These are phyloP conservation scores for Seriola aureovittata DNA, from an alignment of 2,113 vertebrate genomes.

Conservation along the genomic window DNA sequence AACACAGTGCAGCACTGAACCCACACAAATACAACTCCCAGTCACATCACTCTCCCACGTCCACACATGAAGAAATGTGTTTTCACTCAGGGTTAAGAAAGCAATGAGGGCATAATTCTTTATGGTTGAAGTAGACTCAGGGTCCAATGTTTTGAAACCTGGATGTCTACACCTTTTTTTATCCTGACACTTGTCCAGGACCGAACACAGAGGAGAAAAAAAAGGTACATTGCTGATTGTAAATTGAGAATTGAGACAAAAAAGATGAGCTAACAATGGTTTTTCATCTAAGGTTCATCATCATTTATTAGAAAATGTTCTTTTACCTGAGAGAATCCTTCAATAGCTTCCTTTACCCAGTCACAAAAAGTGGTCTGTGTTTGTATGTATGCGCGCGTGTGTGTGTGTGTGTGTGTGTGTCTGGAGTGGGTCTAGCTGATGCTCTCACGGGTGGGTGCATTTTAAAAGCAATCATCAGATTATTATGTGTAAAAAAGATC, in stretches of 20 bases:
- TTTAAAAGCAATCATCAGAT: slow-evolving; percentile 36
- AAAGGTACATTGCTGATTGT: slow-evolving; percentile 47
- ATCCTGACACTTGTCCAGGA: neutral
- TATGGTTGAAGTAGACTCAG: neutral
- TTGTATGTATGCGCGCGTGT: slow-evolving; percentile 42
- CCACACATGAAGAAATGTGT: neutral
- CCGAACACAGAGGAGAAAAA: slow-evolving; percentile 14
- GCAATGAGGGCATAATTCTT: slow-evolving; percentile 33
- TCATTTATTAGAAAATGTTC: slow-evolving; percentile 85
- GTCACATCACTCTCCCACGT: slow-evolving; percentile 13
- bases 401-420: slow-evolving; percentile 23
- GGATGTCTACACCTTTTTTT: slow-evolving; percentile 15
- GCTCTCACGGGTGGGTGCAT: slow-evolving; percentile 72
- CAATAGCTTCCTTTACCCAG: slow-evolving; percentile 84
- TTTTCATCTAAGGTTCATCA: slow-evolving; percentile 82
- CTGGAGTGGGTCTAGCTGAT: slow-evolving; percentile 41
- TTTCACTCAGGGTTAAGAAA: slow-evolving; percentile 25
- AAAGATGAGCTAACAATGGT: slow-evolving; percentile 81
- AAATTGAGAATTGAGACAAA: slow-evolving; percentile 64
- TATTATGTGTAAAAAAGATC: slow-evolving; percentile 35
- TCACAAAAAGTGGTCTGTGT: slow-evolving; percentile 75
- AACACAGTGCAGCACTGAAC: slow-evolving; percentile 1
- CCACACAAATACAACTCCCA: neutral
- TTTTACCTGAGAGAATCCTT: slow-evolving; percentile 89
- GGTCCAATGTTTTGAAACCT: slow-evolving; percentile 27